Evolutionary conservation across 2,888 invertebrate species (phyloP).

Genomic region (Gymnoscelis rufifasciata): DNA sequence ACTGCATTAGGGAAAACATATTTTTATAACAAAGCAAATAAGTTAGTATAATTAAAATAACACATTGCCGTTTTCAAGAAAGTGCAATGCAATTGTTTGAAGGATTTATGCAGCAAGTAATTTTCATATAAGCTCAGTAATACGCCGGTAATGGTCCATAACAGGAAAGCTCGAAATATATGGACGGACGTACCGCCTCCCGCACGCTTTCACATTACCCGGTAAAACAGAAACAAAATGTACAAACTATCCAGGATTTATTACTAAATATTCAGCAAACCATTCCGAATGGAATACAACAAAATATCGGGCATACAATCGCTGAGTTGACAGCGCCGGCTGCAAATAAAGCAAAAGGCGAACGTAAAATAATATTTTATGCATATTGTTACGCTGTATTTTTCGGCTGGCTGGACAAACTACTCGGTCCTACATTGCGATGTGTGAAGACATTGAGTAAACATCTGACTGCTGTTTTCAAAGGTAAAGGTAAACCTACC

Average conservation of each 20-base stretch:
- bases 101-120: constrained; percentile 53
- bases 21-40: too few species aligned
- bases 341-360: constrained; percentile 36
- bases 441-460: not conserved
- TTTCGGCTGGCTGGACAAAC: constrained; percentile 3
- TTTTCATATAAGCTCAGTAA: constrained; percentile 61
- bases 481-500: too few species aligned
- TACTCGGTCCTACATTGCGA: not conserved
- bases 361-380: constrained; percentile 37
- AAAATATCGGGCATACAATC: constrained; percentile 41
- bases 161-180: constrained; percentile 59
- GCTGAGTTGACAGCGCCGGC: constrained; percentile 36
- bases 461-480: not conserved
- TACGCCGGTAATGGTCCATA: constrained; percentile 64
- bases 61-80: not conserved
- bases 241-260: constrained; percentile 51
- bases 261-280: constrained; percentile 45
- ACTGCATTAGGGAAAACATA: too few species aligned
- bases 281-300: constrained; percentile 38
- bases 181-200: constrained; percentile 28
- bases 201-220: constrained; percentile 26
- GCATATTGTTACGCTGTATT: constrained; percentile 25
- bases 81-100: constrained; percentile 36
- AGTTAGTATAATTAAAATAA: too few species aligned
- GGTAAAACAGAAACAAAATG: constrained; percentile 45